These are phyloP conservation scores for Drosophila melanica DNA, from an alignment of 1,140 invertebrate genomes.

Conservation along the genomic window DNA sequence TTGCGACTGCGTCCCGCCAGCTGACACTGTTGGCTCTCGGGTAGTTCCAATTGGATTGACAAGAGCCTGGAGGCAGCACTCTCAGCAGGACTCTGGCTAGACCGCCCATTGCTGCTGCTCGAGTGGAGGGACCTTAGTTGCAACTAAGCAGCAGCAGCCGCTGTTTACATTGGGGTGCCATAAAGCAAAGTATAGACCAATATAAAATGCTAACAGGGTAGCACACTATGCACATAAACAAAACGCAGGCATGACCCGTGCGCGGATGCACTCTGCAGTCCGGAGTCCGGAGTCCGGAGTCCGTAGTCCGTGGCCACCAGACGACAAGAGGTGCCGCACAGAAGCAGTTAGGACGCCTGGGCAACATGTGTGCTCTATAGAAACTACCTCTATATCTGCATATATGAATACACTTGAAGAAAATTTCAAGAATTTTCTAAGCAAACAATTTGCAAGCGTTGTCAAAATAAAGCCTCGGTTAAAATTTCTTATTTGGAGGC, in stretches of 20 bases:
- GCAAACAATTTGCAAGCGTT: too few relatives aligned
- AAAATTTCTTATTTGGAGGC: too few relatives aligned
- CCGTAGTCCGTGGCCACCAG: conserved; percentile 1
- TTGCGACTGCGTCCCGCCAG: conserved; percentile 16
- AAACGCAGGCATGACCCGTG: conserved; percentile 51
- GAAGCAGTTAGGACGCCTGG: conserved; percentile 8
- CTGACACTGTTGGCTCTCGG: conserved; percentile 30
- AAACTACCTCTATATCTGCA: not conserved
- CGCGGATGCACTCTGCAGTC: conserved; percentile 20
- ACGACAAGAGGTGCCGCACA: not conserved
- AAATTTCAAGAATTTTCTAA: too few relatives aligned
- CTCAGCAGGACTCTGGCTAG: conserved; percentile 40
- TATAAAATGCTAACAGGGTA: conserved; percentile 73
- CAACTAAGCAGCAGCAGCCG: conserved; percentile 39
- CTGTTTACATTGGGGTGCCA: conserved; percentile 68
- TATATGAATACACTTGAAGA: conserved; percentile 5
- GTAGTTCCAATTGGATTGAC: conserved; percentile 27
- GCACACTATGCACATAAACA: conserved; percentile 71
- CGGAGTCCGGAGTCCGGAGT: conserved; percentile 2
- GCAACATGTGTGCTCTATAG: conserved; percentile 26
- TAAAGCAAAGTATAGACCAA: conserved; percentile 79
- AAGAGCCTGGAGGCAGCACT: conserved; percentile 30
- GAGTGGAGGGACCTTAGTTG: conserved; percentile 44
- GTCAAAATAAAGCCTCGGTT: too few relatives aligned
- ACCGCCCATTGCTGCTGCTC: conserved; percentile 15